Evolutionary conservation across 2,113 vertebrate genomes (phyloP), one percentile per base, ranked within the genome.

Genomic region (Trogon surrucura): DNA sequence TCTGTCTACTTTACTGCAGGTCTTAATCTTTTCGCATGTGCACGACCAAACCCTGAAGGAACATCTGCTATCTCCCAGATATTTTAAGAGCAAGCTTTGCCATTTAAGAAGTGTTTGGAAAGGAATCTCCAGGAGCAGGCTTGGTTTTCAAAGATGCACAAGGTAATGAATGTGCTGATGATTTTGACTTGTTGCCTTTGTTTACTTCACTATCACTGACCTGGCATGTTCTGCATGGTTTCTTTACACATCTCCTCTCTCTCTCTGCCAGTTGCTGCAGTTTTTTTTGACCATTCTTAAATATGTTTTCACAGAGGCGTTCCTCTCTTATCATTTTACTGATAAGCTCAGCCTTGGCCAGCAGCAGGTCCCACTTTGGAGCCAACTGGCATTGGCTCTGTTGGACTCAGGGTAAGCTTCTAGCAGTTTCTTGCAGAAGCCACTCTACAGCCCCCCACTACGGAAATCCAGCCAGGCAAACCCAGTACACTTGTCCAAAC

Each of bases 111-210:
- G 27, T 10, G 51, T 20, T 5, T 54, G 47, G n/a, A 44, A 75
- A 50, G 20, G 30, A 83, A 23, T 5, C 15, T 67, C 0, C 13
- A 38, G 57, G 11, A 83, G 4, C 15, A 75, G n/a, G 22, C 26
- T 89, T 36, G 34, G 27, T 18, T 67, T 89, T 75, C 57, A 34
- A 62, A 83, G 51, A 41, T 38, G 53, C 4, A 29, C 8, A 29
- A 0, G 16, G 5, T 34, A 36, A 17, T 44, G 36, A 57, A 32
- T 47, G 9, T 57, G 29, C 11, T 79, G 29, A 64, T n/a, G 44
- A 29, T 38, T 62, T 57, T 0, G 1, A n/a, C 8, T 22, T 80
- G 25, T 30, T 80, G 8, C 48, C 54, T 23, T 23, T 2, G 1
- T 27, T 92, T 56, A 25, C 9, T 53, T 66, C 71, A n/a, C 13